Evolutionary conservation across 1,140 invertebrate genomes (phyloP), one percentile per base, ranked within the genome.

Genomic region (Kradibia gibbosae): DNA sequence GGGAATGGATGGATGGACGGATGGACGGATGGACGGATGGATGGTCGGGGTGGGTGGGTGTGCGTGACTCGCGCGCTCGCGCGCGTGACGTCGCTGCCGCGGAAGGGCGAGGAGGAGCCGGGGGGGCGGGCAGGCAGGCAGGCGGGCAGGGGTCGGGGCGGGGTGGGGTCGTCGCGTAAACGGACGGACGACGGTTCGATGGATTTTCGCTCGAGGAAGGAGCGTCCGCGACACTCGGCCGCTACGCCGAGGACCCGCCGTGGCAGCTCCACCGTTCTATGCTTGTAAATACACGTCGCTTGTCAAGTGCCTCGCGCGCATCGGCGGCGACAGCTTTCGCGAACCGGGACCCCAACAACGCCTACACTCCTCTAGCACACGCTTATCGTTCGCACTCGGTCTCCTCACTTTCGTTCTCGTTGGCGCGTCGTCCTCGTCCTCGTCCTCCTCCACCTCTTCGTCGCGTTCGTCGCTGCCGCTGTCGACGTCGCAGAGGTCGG

Each of bases 381-480:
- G n/a, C n/a, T 17, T 4, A 3, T 55, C 53, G 10, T 31, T 11
- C 36, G 34, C 20, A 67, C 36, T 22, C 34, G n/a, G n/a, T n/a
- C 10, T 67, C n/a, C 62, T 67, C 62, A 67, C 62, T 67, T 67
- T 67, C 62, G 62, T 39, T 39, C n/a, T n/a, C 36, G 62, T 36
- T 67, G 62, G 57, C 34, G 34, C 34, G 34, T 39, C 22, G 0
- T 39, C 55, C 3, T 57, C 55, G n/a, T 57, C 17, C 10, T 55
- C 53, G 3, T 55, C 10, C 10, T 55, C 53, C 3, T 55, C 10
- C 3, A 15, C 53, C 10, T 55, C 53, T 11, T 22, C 10, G 53
- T 22, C 53, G 53, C 22, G 11, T 10, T 55, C 53, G 11, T 22
- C 53, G 53, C 22, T 3, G 53, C 22, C 20, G 53, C 20, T 20